Evolutionary conservation across 1,140 invertebrate genomes (phyloP), one percentile per base, ranked within the genome.

Genomic region (Cyclina sinensis): DNA sequence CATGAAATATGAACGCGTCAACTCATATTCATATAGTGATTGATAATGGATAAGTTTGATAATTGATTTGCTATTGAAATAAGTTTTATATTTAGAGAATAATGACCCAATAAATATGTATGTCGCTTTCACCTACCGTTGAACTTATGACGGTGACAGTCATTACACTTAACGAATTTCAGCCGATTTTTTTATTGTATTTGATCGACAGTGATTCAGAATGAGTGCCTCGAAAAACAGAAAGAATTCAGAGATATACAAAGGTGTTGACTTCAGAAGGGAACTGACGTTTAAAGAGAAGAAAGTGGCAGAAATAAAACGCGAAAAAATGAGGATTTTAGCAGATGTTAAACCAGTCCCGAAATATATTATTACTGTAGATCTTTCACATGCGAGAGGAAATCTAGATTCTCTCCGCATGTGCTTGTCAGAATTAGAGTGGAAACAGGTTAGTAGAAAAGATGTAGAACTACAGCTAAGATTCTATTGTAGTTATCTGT

Each of bases 401-500:
- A 95, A 95, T 82, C 83, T 89, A 14, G 95, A 95, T 88, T 94
- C 95, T 11, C 16, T 95, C 7, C 90, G 93, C 74, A 65, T 95
- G 80, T 93, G 92, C 39, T 89, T 95, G 5, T 88, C 91, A 46
- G 94, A 95, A 65, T 88, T 95, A 9, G 94, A 94, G 35, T 95
- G 95, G 93, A 94, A 92, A 90, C 94, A 95, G 93, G 94, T 95
- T n/a, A n/a, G n/a, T n/a, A n/a, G n/a, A n/a, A n/a, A n/a, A n/a
- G n/a, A n/a, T n/a, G n/a, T n/a, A n/a, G n/a, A n/a, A n/a, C n/a
- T n/a, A n/a, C n/a, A n/a, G n/a, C n/a, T n/a, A n/a, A n/a, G n/a
- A n/a, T n/a, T n/a, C n/a, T n/a, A n/a, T n/a, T n/a, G n/a, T n/a
- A n/a, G n/a, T n/a, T n/a, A n/a, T n/a, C n/a, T n/a, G n/a, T n/a